Base-by-base conservation (phyloP, 2,888 invertebrate species). In the Noctuana brunneofusca region DNA sequence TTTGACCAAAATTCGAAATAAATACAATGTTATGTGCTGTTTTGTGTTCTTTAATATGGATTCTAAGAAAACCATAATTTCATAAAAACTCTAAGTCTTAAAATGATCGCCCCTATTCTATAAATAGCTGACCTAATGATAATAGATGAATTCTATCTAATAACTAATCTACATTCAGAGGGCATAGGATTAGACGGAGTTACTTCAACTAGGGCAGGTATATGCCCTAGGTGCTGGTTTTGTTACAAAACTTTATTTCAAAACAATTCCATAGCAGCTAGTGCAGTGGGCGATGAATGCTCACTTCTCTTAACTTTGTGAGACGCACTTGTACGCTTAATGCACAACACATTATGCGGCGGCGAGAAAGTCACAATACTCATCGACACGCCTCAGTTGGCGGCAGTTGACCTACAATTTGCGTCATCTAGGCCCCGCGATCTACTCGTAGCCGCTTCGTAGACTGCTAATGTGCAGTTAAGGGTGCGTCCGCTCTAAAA, bases 311-410 rank as follows among this genome's bases (percentile, higher is more conserved):
- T 49, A 62, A 62, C 62, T 38, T 24, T 56, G 49, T 55, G 49
- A 49, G 46, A 55, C 60, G 46, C 53, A 62, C 60, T 55, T 41
- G 27, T 35, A 38, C 46, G 54, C 48, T 56, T 55, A 56, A 62
- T 62, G 62, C 62, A 62, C 55, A 62, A 62, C 62, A 62, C 62
- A 62, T 62, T 62, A 62, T 62, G 50, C 62, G 50, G 41, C 62
- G 38, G 55, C 55, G 55, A 46, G 38, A 59, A 52, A 58, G 49
- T 58, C 59, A 38, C 49, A 50, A 14, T n/a, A 55, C 62, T 62
- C 62, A 56, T 56, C 60, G 60, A 62, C 55, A 56, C 54, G 60
- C 48, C 60, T 62, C 62, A 56, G 62, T 56, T 50, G 41, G 55
- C 62, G 49, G 48, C 49, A 62, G 62, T 62, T 62, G 62, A 62